Percentiles rank a stretch among this genome's conserved stretches.
Conservation (phyloP, 2,888 invertebrate genomes). For the Mimumesa dahlbomi region DNA sequence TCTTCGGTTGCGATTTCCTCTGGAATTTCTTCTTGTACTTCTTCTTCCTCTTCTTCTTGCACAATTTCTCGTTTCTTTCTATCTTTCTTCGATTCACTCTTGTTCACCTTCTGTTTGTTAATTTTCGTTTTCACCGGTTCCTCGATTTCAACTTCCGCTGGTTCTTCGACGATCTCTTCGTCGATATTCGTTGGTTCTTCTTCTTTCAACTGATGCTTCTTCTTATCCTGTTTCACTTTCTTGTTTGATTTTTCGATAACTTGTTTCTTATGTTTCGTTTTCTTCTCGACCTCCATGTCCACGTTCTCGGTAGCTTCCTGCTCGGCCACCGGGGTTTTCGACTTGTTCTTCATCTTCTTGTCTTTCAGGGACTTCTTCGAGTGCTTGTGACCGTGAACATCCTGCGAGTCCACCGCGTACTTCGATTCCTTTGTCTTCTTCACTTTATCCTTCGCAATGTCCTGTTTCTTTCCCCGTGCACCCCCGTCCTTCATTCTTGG, state of each 20-base stretch:
- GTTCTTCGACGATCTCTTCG: too few species aligned
- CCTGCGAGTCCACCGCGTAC: conserved; percentile 15
- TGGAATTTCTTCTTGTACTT: background rate
- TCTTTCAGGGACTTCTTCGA: conserved; percentile 39
- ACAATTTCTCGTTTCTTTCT: conserved; percentile 35
- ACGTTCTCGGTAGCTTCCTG: conserved; percentile 5
- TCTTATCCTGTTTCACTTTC: conserved; percentile 25
- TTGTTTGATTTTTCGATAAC: conserved; percentile 2
- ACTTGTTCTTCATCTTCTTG: conserved; percentile 35
- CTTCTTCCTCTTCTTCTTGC: conserved; percentile 18
- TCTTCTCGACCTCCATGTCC: conserved; percentile 3
- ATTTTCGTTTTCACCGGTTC: conserved; percentile 19
- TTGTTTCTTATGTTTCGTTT: conserved; percentile 5
- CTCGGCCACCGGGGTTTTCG: conserved; percentile 7
- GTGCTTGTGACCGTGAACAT: conserved; percentile 10
- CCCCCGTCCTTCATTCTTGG: background rate
- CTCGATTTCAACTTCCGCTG: conserved; percentile 7
- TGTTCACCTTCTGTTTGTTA: conserved; percentile 21
- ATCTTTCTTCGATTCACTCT: conserved; percentile 29
- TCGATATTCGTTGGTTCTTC: conserved; percentile 2
- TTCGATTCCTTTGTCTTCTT: conserved; percentile 31
- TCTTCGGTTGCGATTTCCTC: background rate
- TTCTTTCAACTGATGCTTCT: conserved; percentile 24
- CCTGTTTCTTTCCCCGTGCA: conserved; percentile 1
- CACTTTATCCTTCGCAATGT: background rate